Evolutionary conservation across 2,797 vertebrate species (phyloP).

Genomic region (Neosilurus mollespiculum): DNA sequence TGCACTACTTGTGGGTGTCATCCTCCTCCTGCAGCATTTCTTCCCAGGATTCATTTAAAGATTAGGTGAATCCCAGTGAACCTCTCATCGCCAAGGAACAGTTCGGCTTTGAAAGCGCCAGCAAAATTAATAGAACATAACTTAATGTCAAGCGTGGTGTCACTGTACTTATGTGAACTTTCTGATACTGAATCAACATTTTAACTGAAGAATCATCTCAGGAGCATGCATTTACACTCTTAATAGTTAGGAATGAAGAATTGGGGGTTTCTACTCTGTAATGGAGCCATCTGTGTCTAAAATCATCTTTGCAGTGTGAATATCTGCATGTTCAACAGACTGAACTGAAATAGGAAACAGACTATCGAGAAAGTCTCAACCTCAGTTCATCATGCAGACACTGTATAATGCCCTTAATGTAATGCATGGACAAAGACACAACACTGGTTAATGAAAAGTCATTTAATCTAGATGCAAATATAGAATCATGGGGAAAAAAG

Average conservation of each 20-base stretch:
- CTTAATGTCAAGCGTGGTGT: constrained; percentile 15
- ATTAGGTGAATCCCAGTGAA: not conserved
- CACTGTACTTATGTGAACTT: constrained; percentile 19
- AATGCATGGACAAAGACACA: constrained; percentile 1
- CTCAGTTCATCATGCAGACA: constrained; percentile 25
- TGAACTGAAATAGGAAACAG: constrained; percentile 1
- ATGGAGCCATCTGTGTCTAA: constrained; percentile 1
- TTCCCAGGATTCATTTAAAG: constrained; percentile 80
- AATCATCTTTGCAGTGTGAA: not conserved
- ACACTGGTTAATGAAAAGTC: constrained; percentile 27
- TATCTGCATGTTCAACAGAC: constrained; percentile 8
- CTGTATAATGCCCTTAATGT: constrained; percentile 24
- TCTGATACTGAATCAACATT: constrained; percentile 17
- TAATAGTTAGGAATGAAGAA: constrained; percentile 38
- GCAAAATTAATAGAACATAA: constrained; percentile 12
- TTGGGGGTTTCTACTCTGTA: constrained; percentile 4
- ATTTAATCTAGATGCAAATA: constrained; percentile 39
- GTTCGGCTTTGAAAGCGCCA: not conserved
- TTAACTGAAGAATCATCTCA: constrained; percentile 39
- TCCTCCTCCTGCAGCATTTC: constrained; percentile 82
- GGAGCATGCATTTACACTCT: constrained; percentile 25
- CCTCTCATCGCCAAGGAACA: not conserved
- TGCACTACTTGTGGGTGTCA: constrained; percentile 74
- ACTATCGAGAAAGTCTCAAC: not conserved
- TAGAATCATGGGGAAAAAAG: constrained; percentile 37